A percentile compares a stretch with the other conserved stretches of the same genome.
phyloP scores from a whole-genome alignment of 2,113 vertebrate species.

The Salvelinus sp. region DNA sequence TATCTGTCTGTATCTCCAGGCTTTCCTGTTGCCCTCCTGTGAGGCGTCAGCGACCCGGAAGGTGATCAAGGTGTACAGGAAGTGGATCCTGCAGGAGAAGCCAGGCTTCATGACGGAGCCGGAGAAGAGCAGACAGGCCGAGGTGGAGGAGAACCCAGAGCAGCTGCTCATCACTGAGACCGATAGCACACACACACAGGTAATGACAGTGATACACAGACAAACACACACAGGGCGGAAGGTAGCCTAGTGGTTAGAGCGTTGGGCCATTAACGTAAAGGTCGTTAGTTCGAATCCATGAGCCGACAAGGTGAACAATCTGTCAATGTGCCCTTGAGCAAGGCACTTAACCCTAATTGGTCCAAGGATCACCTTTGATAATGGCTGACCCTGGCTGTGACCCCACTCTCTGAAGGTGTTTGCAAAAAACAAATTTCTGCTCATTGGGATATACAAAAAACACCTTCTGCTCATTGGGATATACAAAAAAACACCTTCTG shows the following conservation, averaged over 20 bases:
- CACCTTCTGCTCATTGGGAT: no score
- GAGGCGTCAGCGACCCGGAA: slow-evolving; percentile 91
- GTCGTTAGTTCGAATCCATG: no score
- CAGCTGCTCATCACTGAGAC: slow-evolving; percentile 69
- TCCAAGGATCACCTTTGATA: no score
- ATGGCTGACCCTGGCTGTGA: no score
- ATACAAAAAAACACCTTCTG: no score
- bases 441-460: no score
- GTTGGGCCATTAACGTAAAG: not conserved
- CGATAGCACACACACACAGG: slow-evolving; percentile 76
- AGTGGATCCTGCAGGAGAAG: slow-evolving; percentile 93
- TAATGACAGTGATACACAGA: slow-evolving; percentile 25
- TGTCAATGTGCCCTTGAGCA: no score
- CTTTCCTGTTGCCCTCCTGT: slow-evolving; percentile 91
- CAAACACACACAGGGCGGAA: slow-evolving; percentile 12
- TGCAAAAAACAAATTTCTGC: no score
- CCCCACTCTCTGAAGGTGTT: no score
- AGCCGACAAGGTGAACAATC: no score
- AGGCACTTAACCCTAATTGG: no score
- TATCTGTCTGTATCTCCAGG: slow-evolving; percentile 67
- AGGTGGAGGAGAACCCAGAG: slow-evolving; percentile 66
- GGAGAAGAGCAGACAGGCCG: slow-evolving; percentile 71
- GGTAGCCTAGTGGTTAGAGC: no score
- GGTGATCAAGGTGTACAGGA: slow-evolving; percentile 94
- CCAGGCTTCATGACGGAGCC: slow-evolving; percentile 94